phyloP scores from a whole-genome alignment of 2,113 vertebrate genomes.

The Paradoxurus hermaphroditus region DNA sequence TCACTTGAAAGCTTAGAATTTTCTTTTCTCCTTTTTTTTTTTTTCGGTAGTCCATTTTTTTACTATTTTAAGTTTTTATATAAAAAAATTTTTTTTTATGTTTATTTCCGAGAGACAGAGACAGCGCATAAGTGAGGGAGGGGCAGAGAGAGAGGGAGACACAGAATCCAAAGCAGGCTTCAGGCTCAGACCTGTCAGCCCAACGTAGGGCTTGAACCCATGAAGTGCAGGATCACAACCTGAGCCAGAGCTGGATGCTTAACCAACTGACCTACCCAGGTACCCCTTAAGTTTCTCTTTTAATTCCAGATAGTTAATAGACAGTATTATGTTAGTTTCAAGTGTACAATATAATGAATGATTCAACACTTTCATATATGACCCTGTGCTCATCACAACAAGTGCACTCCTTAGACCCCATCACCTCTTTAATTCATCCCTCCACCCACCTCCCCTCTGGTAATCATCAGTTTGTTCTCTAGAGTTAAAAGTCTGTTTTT shows the following conservation, averaged over 20 bases:
- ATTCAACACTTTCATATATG: not conserved
- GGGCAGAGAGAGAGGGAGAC: too few relatives aligned
- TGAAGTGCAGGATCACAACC: too few relatives aligned
- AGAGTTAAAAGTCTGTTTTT: not conserved
- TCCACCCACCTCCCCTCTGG: not conserved
- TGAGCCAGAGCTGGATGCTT: too few relatives aligned
- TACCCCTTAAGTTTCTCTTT: not conserved
- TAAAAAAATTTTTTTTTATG: too few relatives aligned
- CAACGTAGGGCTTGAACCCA: too few relatives aligned
- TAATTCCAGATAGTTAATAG: not conserved
- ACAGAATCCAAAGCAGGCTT: too few relatives aligned
- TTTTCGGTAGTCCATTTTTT: not conserved
- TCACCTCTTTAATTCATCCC: not conserved
- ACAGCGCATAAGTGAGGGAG: too few relatives aligned
- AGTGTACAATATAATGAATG: not conserved
- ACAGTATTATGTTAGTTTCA: not conserved
- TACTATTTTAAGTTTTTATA: not conserved
- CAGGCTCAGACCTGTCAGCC: too few relatives aligned
- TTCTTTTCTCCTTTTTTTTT: not conserved
- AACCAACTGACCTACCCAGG: too few relatives aligned
- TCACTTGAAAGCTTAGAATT: not conserved
- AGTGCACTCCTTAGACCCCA: not conserved
- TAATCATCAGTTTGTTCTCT: not conserved
- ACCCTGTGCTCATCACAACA: not conserved
- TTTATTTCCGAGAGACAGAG: too few relatives aligned